Base-by-base conservation (phyloP, 2,113 vertebrate species). In the Danionella cerebrum region DNA sequence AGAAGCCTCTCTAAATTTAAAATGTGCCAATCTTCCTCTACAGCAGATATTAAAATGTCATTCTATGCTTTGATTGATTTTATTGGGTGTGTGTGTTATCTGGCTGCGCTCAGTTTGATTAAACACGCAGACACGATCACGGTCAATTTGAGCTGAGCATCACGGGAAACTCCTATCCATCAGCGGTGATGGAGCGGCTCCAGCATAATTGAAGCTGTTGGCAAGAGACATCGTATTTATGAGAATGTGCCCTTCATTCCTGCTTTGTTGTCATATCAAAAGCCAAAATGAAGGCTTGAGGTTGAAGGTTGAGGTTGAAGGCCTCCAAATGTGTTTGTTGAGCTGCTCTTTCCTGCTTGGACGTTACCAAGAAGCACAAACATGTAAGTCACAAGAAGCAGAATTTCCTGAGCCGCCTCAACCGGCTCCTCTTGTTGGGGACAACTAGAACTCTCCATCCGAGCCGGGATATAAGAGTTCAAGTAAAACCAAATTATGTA, bases 1-100 rank as follows among this genome's bases (percentile, higher is more conserved):
- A 70, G 65, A 76, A 11, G 36, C 76, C 69, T 79, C 76, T 83
- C 79, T 69, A 84, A 85, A 87, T 89, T 87, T 87, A 84, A 82
- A 87, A 87, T 80, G 79, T 87, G 85, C 86, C 84, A 88, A 86
- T 89, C 87, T 85, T 71, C 74, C 51, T 76, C 73, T 64, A 48
- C 69, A 82, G 76, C 83, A 73, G 79, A 85, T 88, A 87, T 88
- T 86, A 83, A 88, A 86, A 88, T 83, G 84, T 83, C 86, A 85
- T 81, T 74, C 76, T 70, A 74, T 70, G 77, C 79, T 84, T 84
- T 84, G 82, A 86, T 85, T 86, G 78, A 72, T 85, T 86, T 73
- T 78, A 78, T 86, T 83, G 65, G 80, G 81, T 82, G 80, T 82
- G 76, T 78, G 77, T 81, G 80, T 84, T 77, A 84, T 80, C 67